These are phyloP conservation scores for Drosophila meridionalis DNA, from an alignment of 2,888 invertebrate genomes.

Conservation along the genomic window DNA sequence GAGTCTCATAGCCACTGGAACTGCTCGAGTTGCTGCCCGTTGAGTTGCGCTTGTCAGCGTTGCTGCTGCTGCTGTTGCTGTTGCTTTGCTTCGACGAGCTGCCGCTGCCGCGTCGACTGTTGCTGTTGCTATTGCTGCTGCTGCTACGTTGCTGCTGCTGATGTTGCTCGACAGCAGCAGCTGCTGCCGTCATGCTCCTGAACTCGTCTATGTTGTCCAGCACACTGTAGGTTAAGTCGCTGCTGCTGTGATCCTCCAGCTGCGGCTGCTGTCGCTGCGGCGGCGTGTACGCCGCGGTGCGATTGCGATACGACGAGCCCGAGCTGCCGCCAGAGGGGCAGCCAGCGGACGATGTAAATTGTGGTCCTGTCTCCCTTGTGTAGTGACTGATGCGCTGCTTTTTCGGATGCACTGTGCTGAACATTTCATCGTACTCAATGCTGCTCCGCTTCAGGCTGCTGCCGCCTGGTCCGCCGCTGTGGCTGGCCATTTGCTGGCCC, in stretches of 20 bases:
- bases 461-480: conserved; percentile 5
- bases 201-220: conserved; percentile 83
- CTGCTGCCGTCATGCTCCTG: conserved; percentile 69
- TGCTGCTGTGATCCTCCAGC: conserved; percentile 61
- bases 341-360: conserved; percentile 12
- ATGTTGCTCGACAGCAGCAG: conserved; percentile 37
- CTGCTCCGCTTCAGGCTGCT: conserved; percentile 86
- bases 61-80: conserved; percentile 32
- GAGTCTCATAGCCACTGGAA: conserved; percentile 67
- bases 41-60: conserved; percentile 72
- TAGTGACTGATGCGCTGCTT: conserved; percentile 95
- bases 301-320: conserved; percentile 51
- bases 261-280: conserved; percentile 60
- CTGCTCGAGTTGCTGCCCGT: conserved; percentile 71
- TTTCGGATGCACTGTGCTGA: conserved; percentile 86
- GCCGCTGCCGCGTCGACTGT: conserved; percentile 50
- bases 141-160: conserved; percentile 41
- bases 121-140: conserved; percentile 30
- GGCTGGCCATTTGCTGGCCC: conserved; percentile 27
- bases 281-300: conserved; percentile 70
- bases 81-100: conserved; percentile 46
- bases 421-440: conserved; percentile 87
- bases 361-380: conserved; percentile 86
- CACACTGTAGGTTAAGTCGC: conserved; percentile 84
- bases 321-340: conserved; percentile 17